Base-by-base conservation (phyloP, 2,888 invertebrate species). In the Coelinius sp. region DNA sequence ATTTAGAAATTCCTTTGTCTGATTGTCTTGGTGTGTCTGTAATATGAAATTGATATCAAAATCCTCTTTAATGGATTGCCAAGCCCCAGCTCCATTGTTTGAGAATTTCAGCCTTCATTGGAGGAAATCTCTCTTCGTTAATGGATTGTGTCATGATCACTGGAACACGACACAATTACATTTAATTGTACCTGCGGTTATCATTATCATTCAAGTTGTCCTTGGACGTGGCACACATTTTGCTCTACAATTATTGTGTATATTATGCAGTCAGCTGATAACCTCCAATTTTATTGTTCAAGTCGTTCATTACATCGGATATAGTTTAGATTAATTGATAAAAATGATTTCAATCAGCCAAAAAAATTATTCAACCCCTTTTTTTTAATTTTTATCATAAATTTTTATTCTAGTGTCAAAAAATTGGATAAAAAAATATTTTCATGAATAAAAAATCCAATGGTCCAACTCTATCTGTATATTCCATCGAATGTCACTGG, bases 201-300 rank as follows among this genome's bases (percentile, higher is more conserved):
- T 63, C 67, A 68, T 67, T 49, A 52, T 17, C 27, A 22, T 31
- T 64, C n/a, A n/a, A n/a, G n/a, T 64, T 56, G 25, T 41, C 71
- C 71, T 71, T 71, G 71, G 63, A 67, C 71, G 38, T 71, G 71
- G 67, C 71, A 71, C 46, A 68, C 67, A 71, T 59, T 59, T 62
- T 49, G 59, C 10, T 66, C 46, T 53, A 52, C 56, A 66, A 56
- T 59, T 56, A 25, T 31, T 66, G 38, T 31, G 59, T 71, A 59
- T 64, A 27, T 35, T 24, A 59, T 59, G 44, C 56, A 71, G 31
- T 46, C 59, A 25, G 27, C 4, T 49, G 63, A 52, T 64, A 56
- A 71, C 65, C 56, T 71, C 35, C 46, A 71, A 27, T 59, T 59
- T 49, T 17, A 49, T 49, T n/a, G n/a, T n/a, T n/a, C n/a, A n/a